Evolutionary conservation across 64 coral and sea anemone genomes (phyloP), one percentile per base, ranked within the genome.

Genomic region (Pocillopora damicornis): DNA sequence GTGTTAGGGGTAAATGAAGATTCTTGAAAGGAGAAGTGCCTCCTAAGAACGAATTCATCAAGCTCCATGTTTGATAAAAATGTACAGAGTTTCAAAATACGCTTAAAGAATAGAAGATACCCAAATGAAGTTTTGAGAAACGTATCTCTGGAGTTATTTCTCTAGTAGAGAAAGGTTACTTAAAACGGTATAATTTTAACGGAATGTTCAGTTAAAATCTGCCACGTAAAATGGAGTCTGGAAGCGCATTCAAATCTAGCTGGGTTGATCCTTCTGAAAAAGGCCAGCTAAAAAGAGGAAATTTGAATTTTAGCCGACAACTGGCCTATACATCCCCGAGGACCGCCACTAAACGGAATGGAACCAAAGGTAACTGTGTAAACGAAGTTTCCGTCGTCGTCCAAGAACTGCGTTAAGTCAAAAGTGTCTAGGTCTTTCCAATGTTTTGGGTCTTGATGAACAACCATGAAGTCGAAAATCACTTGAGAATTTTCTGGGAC

Each of bases 301-400:
- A 89, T n/a, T 20, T 89, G 60, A 17, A 74, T 68, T 58, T 86
- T 93, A 20, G 79, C 92, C n/a, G 89, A 73, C 5, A 61, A 20
- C 25, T 93, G 77, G 15, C 92, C 92, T 4, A 81, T 8, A 77
- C 91, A 93, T 17, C 60, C 67, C 20, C 91, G 86, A 18, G 75
- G 56, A 9, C 91, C 91, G 13, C 77, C 91, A 9, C 91, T 79
- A 68, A 93, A 93, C 11, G 86, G 91, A 22, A 88, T 16, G 42
- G 68, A 87, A 37, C 75, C 73, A 13, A 34, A 30, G 59, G 62
- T 60, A 8, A 58, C 37, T 34, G 82, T 38, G 15, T 38, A 60
- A 16, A 37, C 7, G 59, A 92, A 92, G 35, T 68, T 61, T 13
- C 90, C 90, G 18, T 87, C 64, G 11, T 86, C 76, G 58, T 92